Evolutionary conservation across 1,140 invertebrate genomes (phyloP).

Genomic region (Homarus americanus): DNA sequence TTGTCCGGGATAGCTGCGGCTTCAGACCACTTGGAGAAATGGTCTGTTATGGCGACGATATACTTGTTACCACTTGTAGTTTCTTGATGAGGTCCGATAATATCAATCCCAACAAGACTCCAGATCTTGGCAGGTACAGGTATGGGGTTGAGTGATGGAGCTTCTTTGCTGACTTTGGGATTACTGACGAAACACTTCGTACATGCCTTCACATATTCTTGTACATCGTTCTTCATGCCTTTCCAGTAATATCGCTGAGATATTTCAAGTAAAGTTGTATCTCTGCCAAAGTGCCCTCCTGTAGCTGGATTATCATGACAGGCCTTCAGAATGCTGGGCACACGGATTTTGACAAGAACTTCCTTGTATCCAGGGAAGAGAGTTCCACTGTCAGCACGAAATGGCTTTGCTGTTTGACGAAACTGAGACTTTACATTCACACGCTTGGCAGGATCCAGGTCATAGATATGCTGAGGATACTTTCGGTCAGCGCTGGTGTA

Average conservation of each 20-base stretch:
- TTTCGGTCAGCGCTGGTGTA: too few relatives aligned
- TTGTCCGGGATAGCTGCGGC: conserved; percentile 75
- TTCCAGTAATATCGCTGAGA: conserved; percentile 31
- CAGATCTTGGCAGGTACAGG: conserved; percentile 29
- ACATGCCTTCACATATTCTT: conserved; percentile 24
- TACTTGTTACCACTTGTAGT: conserved; percentile 75
- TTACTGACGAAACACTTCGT: background rate
- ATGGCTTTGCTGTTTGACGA: background rate
- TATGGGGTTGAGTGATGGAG: conserved; percentile 4
- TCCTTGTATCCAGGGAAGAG: background rate
- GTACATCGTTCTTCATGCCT: conserved; percentile 19
- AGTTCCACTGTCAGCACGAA: background rate
- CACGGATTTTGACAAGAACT: background rate
- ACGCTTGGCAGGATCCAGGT: background rate
- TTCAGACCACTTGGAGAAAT: conserved; percentile 76
- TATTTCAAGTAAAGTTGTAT: conserved; percentile 9
- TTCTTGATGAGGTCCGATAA: conserved; percentile 52
- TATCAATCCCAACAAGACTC: conserved; percentile 30
- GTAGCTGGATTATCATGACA: background rate
- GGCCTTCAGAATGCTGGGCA: conserved; percentile 9
- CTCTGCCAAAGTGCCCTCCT: too few relatives aligned
- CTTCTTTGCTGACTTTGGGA: conserved; percentile 4
- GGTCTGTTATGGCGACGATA: conserved; percentile 75
- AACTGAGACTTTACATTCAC: background rate
- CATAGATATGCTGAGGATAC: background rate